Evolutionary conservation across 2,113 vertebrate species (phyloP).

Genomic region (Eulemur macaco): DNA sequence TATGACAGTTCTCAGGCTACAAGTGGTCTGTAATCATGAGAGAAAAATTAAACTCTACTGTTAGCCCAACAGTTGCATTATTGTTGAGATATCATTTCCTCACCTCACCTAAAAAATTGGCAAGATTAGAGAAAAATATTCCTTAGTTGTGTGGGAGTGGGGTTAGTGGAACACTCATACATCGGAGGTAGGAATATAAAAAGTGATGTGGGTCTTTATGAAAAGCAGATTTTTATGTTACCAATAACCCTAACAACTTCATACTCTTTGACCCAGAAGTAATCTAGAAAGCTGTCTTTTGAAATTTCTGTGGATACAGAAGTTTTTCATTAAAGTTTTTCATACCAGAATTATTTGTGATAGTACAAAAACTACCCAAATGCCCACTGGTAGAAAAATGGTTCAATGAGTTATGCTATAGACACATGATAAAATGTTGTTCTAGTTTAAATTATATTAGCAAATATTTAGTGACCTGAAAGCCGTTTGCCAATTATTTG

Average conservation of each 20-base stretch:
- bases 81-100: background rate
- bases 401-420: background rate
- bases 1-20: background rate
- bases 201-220: background rate
- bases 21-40: background rate
- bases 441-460: background rate
- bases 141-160: background rate
- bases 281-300: background rate
- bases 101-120: background rate
- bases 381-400: background rate
- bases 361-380: background rate
- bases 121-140: background rate
- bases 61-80: background rate
- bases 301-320: background rate
- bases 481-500: background rate
- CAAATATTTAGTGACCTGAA: background rate
- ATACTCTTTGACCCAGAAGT: background rate
- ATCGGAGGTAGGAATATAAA: background rate
- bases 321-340: background rate
- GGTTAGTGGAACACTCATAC: background rate
- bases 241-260: background rate
- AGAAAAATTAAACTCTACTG: background rate
- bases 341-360: background rate
- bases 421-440: background rate
- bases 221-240: conserved; percentile 4